Base-by-base conservation (phyloP, 1,140 invertebrate genomes). In the Pinna nobilis region DNA sequence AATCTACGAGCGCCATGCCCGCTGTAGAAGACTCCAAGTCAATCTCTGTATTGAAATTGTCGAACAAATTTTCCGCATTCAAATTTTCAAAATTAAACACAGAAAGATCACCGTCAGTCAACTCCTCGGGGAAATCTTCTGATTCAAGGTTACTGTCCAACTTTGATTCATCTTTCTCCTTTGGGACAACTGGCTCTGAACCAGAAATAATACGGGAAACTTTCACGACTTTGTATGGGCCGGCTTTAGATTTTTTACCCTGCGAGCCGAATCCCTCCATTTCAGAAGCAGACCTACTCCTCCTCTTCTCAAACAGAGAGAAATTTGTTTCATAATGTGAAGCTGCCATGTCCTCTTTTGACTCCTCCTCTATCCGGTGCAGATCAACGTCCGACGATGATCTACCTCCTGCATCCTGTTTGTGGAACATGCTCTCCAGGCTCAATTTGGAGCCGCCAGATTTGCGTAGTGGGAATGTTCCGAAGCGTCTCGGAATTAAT, bases 391-490 rank as follows among this genome's bases (percentile, higher is more conserved):
- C 67, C 0, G 70, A 67, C 3, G 63, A 66, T 13, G 50, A 51
- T 18, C 50, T 28, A 15, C 60, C 41, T n/a, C 65, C 18, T 44
- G 20, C 37, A 9, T 20, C 30, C 5, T 72, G 37, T 20, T 57
- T 4, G 44, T 74, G 64, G 20, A 68, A 68, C 65, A 68, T 68
- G 35, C 41, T 37, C 37, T 68, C 65, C 57, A 69, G 57, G 11
- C 18, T 63, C 50, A 49, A 50, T 33, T 74, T 74, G 23, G 39
- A 53, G 28, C 44, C 28, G 5, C 63, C 67, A 51, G 79, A 63
- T 50, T 77, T 81, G 4, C 77, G 67, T 20, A 82, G 53, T 2
- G 85, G 85, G 67, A 85, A 86, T 28, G 85, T 86, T 25, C 85
- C 85, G 67, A 77, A 83, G 30, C 71, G 73, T 60, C 76, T 74